These are phyloP conservation scores for Octodon degus DNA, from an alignment of 2,113 vertebrate species.

Conservation along the genomic window DNA sequence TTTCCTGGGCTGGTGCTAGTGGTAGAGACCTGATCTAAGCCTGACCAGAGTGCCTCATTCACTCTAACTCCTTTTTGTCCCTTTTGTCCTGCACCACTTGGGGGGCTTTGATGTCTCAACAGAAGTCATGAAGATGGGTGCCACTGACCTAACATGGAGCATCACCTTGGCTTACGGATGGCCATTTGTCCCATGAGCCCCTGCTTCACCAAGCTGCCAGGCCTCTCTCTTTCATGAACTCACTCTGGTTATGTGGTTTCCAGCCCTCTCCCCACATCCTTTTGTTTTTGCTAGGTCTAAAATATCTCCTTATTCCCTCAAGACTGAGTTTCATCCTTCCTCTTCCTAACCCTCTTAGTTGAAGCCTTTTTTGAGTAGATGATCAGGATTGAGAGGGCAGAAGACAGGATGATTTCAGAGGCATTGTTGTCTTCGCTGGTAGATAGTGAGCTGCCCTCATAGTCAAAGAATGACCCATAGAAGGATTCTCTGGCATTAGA, in stretches of 20 bases:
- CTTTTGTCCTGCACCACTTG: background rate
- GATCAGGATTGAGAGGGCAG: background rate
- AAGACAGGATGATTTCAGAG: slow-evolving; percentile 12
- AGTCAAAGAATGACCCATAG: background rate
- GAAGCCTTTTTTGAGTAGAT: background rate
- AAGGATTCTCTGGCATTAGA: background rate
- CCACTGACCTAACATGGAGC: background rate
- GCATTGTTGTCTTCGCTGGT: background rate
- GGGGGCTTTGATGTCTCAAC: background rate
- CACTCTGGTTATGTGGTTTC: background rate
- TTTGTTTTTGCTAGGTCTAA: background rate
- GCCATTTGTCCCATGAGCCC: background rate
- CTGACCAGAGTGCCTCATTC: background rate
- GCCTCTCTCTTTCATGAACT: background rate
- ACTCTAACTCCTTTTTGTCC: background rate
- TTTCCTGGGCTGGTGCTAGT: background rate
- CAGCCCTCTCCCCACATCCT: background rate
- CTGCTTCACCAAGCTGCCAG: background rate
- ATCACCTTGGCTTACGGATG: background rate
- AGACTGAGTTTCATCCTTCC: background rate
- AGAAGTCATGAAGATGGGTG: slow-evolving; percentile 16
- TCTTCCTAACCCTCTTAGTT: background rate
- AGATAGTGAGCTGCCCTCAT: background rate
- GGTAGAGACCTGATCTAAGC: background rate
- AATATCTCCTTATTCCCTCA: background rate